These are phyloP conservation scores for Yponomeuta cagnagella DNA, from an alignment of 2,888 invertebrate species.

Conservation along the genomic window DNA sequence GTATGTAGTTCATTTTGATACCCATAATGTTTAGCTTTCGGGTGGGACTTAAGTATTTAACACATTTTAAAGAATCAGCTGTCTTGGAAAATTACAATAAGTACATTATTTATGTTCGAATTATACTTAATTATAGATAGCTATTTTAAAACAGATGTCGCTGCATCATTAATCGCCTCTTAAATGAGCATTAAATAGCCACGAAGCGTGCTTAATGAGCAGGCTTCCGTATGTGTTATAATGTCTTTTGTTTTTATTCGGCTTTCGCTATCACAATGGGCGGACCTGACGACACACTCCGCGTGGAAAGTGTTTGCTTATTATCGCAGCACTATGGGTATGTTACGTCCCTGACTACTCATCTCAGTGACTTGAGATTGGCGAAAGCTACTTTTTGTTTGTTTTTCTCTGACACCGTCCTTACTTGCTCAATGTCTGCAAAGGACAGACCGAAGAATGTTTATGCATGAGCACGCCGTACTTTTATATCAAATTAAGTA, in stretches of 20 bases:
- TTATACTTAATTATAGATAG: too few species aligned
- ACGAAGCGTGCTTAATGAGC: constrained; percentile 11
- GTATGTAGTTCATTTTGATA: too few species aligned
- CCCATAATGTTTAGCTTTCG: too few species aligned
- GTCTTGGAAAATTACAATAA: too few species aligned
- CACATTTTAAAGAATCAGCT: too few species aligned
- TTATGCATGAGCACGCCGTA: constrained; percentile 24
- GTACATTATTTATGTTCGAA: too few species aligned
- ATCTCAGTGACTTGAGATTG: background rate
- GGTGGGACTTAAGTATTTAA: too few species aligned
- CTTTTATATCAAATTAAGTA: constrained; percentile 14
- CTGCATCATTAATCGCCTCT: background rate
- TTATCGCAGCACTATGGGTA: constrained; percentile 22
- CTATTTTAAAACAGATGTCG: background rate
- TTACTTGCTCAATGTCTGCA: constrained; percentile 44
- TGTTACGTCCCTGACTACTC: constrained; percentile 29
- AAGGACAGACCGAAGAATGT: constrained; percentile 25
- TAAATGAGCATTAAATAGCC: background rate
- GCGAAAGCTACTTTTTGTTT: constrained; percentile 6
- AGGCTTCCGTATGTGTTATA: constrained; percentile 32
- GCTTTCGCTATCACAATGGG: constrained; percentile 63
- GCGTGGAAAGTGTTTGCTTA: constrained; percentile 51
- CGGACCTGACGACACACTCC: constrained; percentile 52
- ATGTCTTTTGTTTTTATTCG: constrained; percentile 53
- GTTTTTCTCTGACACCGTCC: background rate